phyloP scores from a whole-genome alignment of 2,888 invertebrate species.

The Sceliomorpha sp. region DNA sequence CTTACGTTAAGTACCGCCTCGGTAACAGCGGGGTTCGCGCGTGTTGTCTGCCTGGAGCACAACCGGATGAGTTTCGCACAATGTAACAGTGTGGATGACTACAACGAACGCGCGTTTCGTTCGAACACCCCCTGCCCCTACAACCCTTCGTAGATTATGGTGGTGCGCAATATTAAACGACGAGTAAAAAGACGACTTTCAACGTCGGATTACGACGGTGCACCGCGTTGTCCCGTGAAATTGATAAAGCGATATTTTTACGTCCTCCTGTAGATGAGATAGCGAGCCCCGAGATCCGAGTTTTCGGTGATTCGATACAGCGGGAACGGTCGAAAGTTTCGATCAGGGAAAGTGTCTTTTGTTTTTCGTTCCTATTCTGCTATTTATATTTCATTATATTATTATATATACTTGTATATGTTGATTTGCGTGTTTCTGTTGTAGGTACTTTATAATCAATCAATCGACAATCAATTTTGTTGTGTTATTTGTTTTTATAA shows the following conservation, averaged over 20 bases:
- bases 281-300: constrained; percentile 39
- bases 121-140: constrained; percentile 27
- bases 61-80: constrained; percentile 51
- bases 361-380: constrained; percentile 31
- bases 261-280: constrained; percentile 55
- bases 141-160: constrained; percentile 65
- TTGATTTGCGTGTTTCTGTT: too few relatives aligned
- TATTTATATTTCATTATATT: too few relatives aligned
- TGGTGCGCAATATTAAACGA: constrained; percentile 74
- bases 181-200: constrained; percentile 74
- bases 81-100: constrained; percentile 41
- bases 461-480: too few relatives aligned
- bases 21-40: constrained; percentile 41
- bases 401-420: too few relatives aligned
- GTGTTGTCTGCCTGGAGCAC: constrained; percentile 7
- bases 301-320: constrained; percentile 49
- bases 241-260: constrained; percentile 64
- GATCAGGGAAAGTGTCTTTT: constrained; percentile 34
- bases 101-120: constrained; percentile 44
- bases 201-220: constrained; percentile 67
- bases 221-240: constrained; percentile 73
- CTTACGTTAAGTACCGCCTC: constrained; percentile 71
- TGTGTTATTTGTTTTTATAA: too few relatives aligned
- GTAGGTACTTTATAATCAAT: too few relatives aligned
- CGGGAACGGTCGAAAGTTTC: constrained; percentile 38